Percentiles rank a stretch among this genome's conserved stretches.
Conservation (phyloP, 2,797 vertebrate genomes). For the Enteromius afrohamiltoni region DNA sequence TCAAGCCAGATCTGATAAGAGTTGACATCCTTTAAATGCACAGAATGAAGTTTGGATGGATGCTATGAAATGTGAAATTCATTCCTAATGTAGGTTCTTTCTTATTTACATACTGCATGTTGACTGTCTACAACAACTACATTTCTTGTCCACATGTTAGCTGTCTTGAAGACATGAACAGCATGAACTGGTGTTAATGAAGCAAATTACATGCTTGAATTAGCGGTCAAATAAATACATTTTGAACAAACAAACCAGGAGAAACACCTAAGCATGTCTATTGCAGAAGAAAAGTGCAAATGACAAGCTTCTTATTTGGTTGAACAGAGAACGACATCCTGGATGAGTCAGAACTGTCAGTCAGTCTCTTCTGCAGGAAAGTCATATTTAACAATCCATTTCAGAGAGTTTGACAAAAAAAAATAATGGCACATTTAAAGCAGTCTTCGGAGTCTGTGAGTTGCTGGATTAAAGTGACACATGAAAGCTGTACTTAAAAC, state of each 20-base stretch:
- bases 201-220: conserved; percentile 4
- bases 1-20: conserved; percentile 8
- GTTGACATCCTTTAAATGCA: not conserved
- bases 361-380: conserved; percentile 7
- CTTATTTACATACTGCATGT: conserved; percentile 44
- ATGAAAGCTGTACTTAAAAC: conserved; percentile 40
- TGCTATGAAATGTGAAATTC: not conserved
- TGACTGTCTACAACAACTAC: conserved; percentile 14
- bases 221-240: conserved; percentile 28
- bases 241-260: conserved; percentile 27
- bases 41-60: conserved; percentile 1
- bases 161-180: conserved; percentile 17
- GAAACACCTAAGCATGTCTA: conserved; percentile 20
- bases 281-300: conserved; percentile 57
- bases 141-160: conserved; percentile 22
- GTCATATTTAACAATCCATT: conserved; percentile 1
- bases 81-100: not conserved
- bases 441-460: conserved; percentile 31
- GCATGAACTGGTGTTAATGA: conserved; percentile 25
- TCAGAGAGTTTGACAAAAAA: conserved; percentile 9
- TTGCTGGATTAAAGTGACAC: conserved; percentile 26
- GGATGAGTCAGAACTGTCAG: conserved; percentile 20
- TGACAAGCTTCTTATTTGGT: conserved; percentile 55
- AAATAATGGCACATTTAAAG: conserved; percentile 21
- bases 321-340: not conserved